Evolutionary conservation across 2,797 vertebrate genomes (phyloP).

Genomic region (Sebastes oblongus): DNA sequence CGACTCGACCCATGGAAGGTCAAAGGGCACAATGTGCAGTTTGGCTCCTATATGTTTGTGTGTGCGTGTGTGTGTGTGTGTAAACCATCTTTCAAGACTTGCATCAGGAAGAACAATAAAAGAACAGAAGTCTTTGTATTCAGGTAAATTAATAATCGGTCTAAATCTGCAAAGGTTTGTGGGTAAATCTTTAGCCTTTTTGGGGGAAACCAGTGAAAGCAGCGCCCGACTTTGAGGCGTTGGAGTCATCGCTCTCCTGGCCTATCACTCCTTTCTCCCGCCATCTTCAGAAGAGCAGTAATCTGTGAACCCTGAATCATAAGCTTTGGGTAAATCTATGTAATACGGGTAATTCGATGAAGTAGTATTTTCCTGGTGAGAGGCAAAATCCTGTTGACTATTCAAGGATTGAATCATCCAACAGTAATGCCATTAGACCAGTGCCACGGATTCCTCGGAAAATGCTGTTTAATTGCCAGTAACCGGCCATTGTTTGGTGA

Average conservation of each 20-base stretch:
- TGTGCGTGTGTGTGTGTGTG: background rate
- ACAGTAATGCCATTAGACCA: conserved; percentile 86
- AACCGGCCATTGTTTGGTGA: conserved; percentile 83
- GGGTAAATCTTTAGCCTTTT: conserved; percentile 13
- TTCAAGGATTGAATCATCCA: conserved; percentile 84
- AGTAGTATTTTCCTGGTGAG: conserved; percentile 84
- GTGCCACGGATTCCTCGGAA: conserved; percentile 80
- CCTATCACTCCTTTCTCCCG: conserved; percentile 59
- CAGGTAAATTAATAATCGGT: conserved; percentile 22
- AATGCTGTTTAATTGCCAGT: conserved; percentile 86
- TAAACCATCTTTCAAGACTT: conserved; percentile 11
- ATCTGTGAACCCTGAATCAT: conserved; percentile 86
- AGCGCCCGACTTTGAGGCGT: conserved; percentile 18
- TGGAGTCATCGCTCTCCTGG: conserved; percentile 50
- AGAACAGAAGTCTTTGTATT: background rate
- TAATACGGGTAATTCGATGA: conserved; percentile 87
- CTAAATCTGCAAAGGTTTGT: conserved; percentile 27
- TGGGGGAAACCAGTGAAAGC: conserved; percentile 1
- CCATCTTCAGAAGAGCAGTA: conserved; percentile 76
- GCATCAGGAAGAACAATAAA: background rate
- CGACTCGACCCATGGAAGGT: conserved; percentile 70
- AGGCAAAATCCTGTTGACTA: conserved; percentile 86
- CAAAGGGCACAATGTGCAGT: conserved; percentile 81
- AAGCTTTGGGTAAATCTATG: conserved; percentile 84
- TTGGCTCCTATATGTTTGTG: conserved; percentile 62